Base-by-base conservation (phyloP, 2,888 invertebrate genomes). In the Erebia ligea region DNA sequence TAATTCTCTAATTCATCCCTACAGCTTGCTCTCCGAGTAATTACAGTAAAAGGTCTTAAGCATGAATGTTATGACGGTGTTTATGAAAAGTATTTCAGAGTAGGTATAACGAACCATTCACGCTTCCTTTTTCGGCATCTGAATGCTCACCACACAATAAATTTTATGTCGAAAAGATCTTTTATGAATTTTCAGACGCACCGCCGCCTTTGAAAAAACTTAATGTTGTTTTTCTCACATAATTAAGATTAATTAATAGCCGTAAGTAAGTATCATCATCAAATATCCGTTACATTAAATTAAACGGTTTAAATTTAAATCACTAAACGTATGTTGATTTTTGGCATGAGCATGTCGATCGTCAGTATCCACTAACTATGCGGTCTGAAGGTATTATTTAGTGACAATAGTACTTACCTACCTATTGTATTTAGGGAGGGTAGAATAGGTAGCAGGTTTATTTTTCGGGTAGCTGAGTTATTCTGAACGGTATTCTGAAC, bases 21-120 rank as follows among this genome's bases (percentile, higher is more conserved):
- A 78, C 80, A 78, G 82, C 81, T 79, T 81, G 82, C 82, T 81
- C 83, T 80, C 82, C 76, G 81, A 75, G 91, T 91, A 92, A 93
- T 93, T 92, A 92, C 90, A 76, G 86, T 92, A 88, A 92, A 90
- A 92, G 93, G 92, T 91, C 92, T 91, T 91, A 87, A 89, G 85
- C 90, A 88, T 85, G 86, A 90, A 92, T 91, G 87, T 92, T 92
- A 93, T 93, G 91, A 92, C 89, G 90, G 90, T 84, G 90, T 85
- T 92, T 92, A 92, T 92, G 87, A 92, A 92, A 91, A 90, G 91
- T 90, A 89, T 89, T 90, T 86, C 84, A 78, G 82, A 84, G 81
- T 81, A 83, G 81, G 83, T 83, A 85, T 79, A 83, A 84, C 83
- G 83, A 85, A 80, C 81, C 82, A 81, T 82, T 85, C 80, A 83